A percentile compares a stretch with the other conserved stretches of the same genome.
These are phyloP conservation scores for Gymnocheta viridis DNA, from an alignment of 2,888 invertebrate species.

Conservation along the genomic window DNA sequence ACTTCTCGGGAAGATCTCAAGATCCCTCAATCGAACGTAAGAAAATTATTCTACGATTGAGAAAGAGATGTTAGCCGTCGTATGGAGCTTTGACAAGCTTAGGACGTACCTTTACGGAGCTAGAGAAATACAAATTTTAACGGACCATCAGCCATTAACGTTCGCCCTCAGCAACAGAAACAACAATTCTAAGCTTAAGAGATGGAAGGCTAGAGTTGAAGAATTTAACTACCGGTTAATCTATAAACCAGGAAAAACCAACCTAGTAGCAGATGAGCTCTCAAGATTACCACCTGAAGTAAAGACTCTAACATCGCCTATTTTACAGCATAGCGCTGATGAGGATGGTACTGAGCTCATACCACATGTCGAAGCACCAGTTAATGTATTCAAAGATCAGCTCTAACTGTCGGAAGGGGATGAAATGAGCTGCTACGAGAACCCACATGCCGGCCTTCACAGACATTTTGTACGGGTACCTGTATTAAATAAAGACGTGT, in stretches of 20 bases:
- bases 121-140: background rate
- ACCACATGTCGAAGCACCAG: background rate
- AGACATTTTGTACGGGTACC: constrained; percentile 11
- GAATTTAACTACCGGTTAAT: background rate
- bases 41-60: too few species aligned
- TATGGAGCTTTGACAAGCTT: background rate
- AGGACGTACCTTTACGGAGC: background rate
- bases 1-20: too few species aligned
- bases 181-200: too few species aligned
- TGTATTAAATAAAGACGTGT: constrained; percentile 20
- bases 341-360: too few species aligned
- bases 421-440: background rate
- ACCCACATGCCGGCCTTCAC: constrained; percentile 27
- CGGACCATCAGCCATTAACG: background rate
- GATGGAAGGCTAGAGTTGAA: too few species aligned
- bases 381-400: too few species aligned
- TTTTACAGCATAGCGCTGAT: too few species aligned
- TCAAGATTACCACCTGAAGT: background rate
- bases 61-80: too few species aligned
- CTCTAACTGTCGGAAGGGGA: too few species aligned
- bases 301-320: background rate
- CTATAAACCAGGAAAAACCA: background rate
- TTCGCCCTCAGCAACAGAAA: too few species aligned
- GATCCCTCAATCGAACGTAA: too few species aligned
- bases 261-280: background rate